Conservation (phyloP, 1,140 invertebrate genomes). For the Trichoplusia ni region DNA sequence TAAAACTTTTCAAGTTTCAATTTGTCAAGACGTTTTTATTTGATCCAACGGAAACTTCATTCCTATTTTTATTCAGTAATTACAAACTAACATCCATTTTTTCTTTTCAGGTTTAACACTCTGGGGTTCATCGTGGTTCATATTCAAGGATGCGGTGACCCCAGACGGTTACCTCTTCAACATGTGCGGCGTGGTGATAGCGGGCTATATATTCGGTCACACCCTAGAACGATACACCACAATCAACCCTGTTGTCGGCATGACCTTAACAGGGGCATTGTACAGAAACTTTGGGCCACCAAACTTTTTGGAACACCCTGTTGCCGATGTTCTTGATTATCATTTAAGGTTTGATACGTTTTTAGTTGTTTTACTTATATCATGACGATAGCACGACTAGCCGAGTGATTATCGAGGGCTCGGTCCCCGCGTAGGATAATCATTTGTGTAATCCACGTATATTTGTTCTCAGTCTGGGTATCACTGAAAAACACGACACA, state of each 20-base stretch:
- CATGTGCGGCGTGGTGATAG: slow-evolving; percentile 86
- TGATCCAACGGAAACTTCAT: too few relatives aligned
- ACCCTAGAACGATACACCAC: slow-evolving; percentile 85
- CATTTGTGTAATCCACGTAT: too few relatives aligned
- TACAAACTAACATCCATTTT: background rate
- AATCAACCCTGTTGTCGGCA: slow-evolving; percentile 92
- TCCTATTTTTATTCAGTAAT: too few relatives aligned
- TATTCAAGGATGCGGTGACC: slow-evolving; percentile 87
- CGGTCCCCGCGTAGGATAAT: too few relatives aligned
- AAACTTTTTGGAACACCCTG: slow-evolving; percentile 84
- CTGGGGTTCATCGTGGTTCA: slow-evolving; percentile 87
- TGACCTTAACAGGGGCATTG: slow-evolving; percentile 90
- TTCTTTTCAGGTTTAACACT: slow-evolving; percentile 82
- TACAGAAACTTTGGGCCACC: slow-evolving; percentile 87
- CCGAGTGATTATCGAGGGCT: too few relatives aligned
- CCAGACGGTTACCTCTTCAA: slow-evolving; percentile 89
- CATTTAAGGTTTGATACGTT: slow-evolving; percentile 69
- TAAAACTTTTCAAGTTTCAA: too few relatives aligned
- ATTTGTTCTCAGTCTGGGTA: too few relatives aligned
- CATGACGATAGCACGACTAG: too few relatives aligned
- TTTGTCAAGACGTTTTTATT: too few relatives aligned
- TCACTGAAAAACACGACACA: too few relatives aligned
- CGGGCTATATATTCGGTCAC: slow-evolving; percentile 90
- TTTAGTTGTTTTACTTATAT: background rate
- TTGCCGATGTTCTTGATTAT: slow-evolving; percentile 83